A percentile compares a stretch with the other conserved stretches of the same genome.
These are phyloP conservation scores for Xyrichtys novacula DNA, from an alignment of 2,797 vertebrate genomes.

Conservation along the genomic window DNA sequence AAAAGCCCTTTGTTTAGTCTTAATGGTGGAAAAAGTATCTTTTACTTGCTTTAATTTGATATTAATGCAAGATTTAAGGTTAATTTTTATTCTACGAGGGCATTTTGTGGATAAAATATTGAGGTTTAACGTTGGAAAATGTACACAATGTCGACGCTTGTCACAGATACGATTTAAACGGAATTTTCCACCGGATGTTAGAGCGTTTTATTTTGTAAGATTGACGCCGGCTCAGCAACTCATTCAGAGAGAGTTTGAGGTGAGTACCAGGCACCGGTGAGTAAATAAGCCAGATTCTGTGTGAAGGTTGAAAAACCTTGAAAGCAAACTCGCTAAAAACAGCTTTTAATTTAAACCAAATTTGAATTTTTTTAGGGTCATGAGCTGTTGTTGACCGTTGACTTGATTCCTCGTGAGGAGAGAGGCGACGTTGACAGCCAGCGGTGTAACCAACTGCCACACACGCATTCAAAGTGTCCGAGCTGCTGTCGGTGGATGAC, in stretches of 20 bases:
- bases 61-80: rapidly evolving
- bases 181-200: slow-evolving; percentile 32
- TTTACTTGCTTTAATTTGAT: rapidly evolving
- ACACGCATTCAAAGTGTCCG: slow-evolving; percentile 42
- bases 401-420: slow-evolving; percentile 9
- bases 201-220: rapidly evolving
- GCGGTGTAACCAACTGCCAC: slow-evolving; percentile 40
- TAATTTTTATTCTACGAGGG: rapidly evolving
- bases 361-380: not conserved
- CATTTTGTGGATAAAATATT: rapidly evolving
- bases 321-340: not conserved
- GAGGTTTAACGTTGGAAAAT: rapidly evolving
- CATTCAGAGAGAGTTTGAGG: slow-evolving; percentile 65
- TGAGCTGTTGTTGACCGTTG: not conserved
- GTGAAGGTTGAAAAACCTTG: not conserved
- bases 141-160: rapidly evolving
- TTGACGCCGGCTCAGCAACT: slow-evolving; percentile 34
- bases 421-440: slow-evolving; percentile 52
- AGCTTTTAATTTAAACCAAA: not conserved
- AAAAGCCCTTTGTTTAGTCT: not conserved
- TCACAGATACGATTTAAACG: not conserved
- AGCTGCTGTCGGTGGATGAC: slow-evolving; percentile 18
- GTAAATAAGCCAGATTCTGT: slow-evolving; percentile 34
- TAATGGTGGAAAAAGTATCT: rapidly evolving
- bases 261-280: slow-evolving; percentile 58